phyloP scores from a whole-genome alignment of 2,113 vertebrate genomes.

The Sinosuthora webbiana region DNA sequence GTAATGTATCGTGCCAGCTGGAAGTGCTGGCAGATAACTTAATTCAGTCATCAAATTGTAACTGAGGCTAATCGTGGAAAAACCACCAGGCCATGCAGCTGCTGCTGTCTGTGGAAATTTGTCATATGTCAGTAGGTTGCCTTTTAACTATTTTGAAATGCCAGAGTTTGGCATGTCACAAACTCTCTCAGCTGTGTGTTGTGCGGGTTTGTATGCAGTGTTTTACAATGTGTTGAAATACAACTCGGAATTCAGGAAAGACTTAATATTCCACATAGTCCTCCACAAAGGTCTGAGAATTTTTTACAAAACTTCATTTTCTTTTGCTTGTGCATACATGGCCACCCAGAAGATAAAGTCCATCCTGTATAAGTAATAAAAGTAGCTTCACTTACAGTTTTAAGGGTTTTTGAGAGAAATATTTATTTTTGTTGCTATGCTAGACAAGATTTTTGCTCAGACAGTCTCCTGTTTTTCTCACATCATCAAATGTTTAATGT shows the following conservation, averaged over 20 bases:
- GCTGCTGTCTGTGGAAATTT: conserved; percentile 43
- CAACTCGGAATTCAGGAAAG: not conserved
- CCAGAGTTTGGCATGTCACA: not conserved
- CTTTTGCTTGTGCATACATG: not conserved
- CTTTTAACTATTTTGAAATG: conserved; percentile 34
- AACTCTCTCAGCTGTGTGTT: not conserved
- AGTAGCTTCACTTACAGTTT: not conserved
- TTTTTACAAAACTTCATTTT: not conserved
- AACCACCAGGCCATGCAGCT: conserved; percentile 32
- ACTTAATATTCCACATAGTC: not conserved
- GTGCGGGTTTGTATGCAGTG: not conserved
- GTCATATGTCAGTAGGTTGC: not conserved
- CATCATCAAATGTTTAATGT: conserved; percentile 10
- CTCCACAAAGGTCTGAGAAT: not conserved
- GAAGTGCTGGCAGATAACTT: conserved; percentile 62
- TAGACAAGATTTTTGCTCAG: not conserved
- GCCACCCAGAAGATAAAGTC: conserved; percentile 13
- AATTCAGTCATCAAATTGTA: conserved; percentile 54
- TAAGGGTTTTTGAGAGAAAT: not conserved
- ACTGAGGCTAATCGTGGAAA: conserved; percentile 54
- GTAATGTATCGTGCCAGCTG: conserved; percentile 60
- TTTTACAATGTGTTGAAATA: not conserved
- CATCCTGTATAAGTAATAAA: not conserved
- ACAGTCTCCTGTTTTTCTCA: conserved; percentile 18
- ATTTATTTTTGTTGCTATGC: conserved; percentile 16